phyloP scores from a whole-genome alignment of 2,888 invertebrate genomes.

The Agriopis leucophaearia region DNA sequence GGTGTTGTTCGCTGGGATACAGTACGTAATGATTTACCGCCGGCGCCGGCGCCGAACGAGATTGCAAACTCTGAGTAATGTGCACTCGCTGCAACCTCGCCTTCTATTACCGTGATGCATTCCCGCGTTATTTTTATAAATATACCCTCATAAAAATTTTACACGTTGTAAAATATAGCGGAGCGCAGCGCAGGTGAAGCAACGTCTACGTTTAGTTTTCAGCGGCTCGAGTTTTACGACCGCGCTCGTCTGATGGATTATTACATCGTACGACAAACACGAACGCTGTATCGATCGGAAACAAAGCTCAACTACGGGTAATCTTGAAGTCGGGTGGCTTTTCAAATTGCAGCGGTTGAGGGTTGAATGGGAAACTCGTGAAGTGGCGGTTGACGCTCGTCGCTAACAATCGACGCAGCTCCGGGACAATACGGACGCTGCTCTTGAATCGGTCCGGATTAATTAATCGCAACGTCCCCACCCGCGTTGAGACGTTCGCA shows the following conservation, averaged over 20 bases:
- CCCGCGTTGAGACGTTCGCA: background rate
- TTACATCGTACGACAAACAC: slow-evolving; percentile 1
- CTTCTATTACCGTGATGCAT: slow-evolving; percentile 41
- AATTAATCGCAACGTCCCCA: slow-evolving; percentile 49
- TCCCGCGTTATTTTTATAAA: slow-evolving; percentile 39
- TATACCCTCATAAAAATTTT: slow-evolving; percentile 38
- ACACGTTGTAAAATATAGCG: slow-evolving; percentile 37
- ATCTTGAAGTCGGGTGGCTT: slow-evolving; percentile 12
- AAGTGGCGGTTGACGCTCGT: slow-evolving; percentile 35
- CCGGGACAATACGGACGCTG: slow-evolving; percentile 36
- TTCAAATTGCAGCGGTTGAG: slow-evolving; percentile 36
- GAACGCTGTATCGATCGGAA: background rate
- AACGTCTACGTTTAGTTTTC: slow-evolving; percentile 36
- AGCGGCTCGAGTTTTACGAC: slow-evolving; percentile 16
- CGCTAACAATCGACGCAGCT: slow-evolving; percentile 56
- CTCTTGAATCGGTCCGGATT: slow-evolving; percentile 50
- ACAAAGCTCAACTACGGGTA: background rate
- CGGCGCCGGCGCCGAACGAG: slow-evolving; percentile 24
- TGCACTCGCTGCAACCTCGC: slow-evolving; percentile 37
- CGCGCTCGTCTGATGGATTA: slow-evolving; percentile 1
- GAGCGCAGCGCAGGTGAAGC: slow-evolving; percentile 44
- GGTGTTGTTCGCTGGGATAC: slow-evolving; percentile 27
- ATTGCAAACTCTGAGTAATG: slow-evolving; percentile 39
- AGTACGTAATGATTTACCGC: slow-evolving; percentile 39
- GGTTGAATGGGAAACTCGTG: slow-evolving; percentile 49